A percentile compares a stretch with the other conserved stretches of the same genome.
Conservation (phyloP, 2,113 vertebrate genomes). For the Corythoichthys intestinalis region DNA sequence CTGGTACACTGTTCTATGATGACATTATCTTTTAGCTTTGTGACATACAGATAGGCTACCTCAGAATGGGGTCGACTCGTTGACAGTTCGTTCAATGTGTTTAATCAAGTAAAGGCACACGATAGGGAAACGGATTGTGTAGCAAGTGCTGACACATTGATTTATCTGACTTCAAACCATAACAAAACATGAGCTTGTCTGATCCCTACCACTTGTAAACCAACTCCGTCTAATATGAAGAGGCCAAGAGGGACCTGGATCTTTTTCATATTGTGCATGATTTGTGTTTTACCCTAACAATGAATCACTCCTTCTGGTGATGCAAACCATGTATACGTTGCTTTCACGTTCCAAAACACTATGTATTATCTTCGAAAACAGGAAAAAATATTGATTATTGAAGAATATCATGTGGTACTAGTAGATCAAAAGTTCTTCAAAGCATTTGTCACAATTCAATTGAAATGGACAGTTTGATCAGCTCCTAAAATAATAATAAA, state of each 20-base stretch:
- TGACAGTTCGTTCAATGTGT: conserved; percentile 62
- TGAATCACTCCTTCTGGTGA: neutral
- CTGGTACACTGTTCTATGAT: neutral
- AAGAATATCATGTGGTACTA: neutral
- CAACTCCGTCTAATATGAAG: neutral
- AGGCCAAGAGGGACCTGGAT: neutral
- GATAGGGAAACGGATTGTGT: conserved; percentile 46
- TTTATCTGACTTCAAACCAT: conserved; percentile 40
- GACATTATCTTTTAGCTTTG: neutral
- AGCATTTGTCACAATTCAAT: conserved; percentile 12
- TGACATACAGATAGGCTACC: neutral
- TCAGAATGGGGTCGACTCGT: neutral
- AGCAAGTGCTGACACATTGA: conserved; percentile 53
- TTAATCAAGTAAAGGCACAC: conserved; percentile 59
- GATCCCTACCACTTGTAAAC: conserved; percentile 10
- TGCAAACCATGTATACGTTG: neutral
- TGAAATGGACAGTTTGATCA: conserved; percentile 3
- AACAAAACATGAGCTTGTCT: conserved; percentile 27
- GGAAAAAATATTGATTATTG: too few relatives aligned
- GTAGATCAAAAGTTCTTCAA: conserved; percentile 18
- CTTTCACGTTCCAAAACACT: neutral
- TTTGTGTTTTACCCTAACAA: neutral
- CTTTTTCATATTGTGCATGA: neutral
- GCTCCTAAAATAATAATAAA: neutral
- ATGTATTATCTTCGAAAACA: too few relatives aligned